A percentile compares a stretch with the other conserved stretches of the same genome.
These are phyloP conservation scores for Tetragonisca angustula DNA, from an alignment of 2,888 invertebrate species.

Conservation along the genomic window DNA sequence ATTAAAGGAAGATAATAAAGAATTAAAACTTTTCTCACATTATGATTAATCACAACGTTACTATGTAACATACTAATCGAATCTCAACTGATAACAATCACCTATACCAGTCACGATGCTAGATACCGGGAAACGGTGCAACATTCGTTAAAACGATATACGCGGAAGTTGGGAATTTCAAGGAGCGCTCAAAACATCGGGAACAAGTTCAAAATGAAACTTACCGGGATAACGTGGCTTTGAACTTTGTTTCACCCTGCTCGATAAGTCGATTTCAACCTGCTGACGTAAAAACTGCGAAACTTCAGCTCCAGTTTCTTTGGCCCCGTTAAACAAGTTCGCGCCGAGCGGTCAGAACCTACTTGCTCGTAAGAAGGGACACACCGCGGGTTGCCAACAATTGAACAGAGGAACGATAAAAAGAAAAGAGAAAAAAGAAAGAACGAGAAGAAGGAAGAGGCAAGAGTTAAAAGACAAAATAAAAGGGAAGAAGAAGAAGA, in stretches of 20 bases:
- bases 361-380: constrained; percentile 51
- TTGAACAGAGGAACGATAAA: constrained; percentile 18
- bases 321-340: constrained; percentile 75
- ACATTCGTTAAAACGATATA: background rate
- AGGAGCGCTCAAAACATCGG: constrained; percentile 9
- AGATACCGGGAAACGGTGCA: too few relatives aligned
- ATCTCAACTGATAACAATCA: background rate
- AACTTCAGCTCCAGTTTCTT: constrained; percentile 73
- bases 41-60: background rate
- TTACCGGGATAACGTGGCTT: constrained; percentile 63
- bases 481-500: background rate
- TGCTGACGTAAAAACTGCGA: constrained; percentile 72
- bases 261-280: constrained; percentile 71
- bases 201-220: constrained; percentile 57
- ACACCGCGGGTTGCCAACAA: constrained; percentile 53
- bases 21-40: too few relatives aligned
- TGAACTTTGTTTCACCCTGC: constrained; percentile 72
- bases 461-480: background rate
- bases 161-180: background rate
- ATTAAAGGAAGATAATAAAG: too few relatives aligned
- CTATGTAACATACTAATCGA: background rate
- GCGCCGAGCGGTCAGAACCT: constrained; percentile 61
- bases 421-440: background rate
- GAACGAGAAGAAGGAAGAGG: background rate
- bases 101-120: background rate